Base-by-base conservation (phyloP, 2,888 invertebrate genomes). In the Quadroppia sp. region DNA sequence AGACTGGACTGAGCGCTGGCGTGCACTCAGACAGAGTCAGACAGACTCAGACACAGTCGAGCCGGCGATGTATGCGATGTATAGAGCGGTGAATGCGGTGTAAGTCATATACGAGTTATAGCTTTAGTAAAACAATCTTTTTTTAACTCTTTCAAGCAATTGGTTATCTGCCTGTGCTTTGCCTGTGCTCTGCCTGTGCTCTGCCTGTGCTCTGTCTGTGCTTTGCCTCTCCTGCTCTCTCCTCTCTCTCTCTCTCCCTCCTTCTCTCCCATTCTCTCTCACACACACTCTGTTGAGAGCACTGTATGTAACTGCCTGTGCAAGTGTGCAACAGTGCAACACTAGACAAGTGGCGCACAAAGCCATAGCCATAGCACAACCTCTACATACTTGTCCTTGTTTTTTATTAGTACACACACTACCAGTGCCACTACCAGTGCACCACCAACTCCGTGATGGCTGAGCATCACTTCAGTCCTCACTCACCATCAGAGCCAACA, bases 381-480 rank as follows among this genome's bases (percentile, higher is more conserved):
- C 40, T 67, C 67, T 67, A 67, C 67, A 67, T 67, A 36, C 42
- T 67, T 67, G 67, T 67, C 67, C 64, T 64, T 64, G 64, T 64
- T 36, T 64, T 32, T 64, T 32, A 36, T 64, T 64, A 36, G 64
- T 36, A 36, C 25, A 50, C n/a, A n/a, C n/a, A n/a, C 25, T 23
- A 53, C 53, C 48, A 53, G 53, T 53, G 53, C 53, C 53, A 36
- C 45, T 45, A 45, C 45, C 23, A 56, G 56, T 56, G 61, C n/a
- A n/a, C 61, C 61, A 40, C 64, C 64, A 64, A 64, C 64, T 20
- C 40, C 6, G 64, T 36, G 64, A 64, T 64, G 64, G 64, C 64
- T 36, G 36, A 64, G 64, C n/a, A n/a, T n/a, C n/a, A n/a, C n/a
- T n/a, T n/a, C n/a, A n/a, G n/a, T n/a, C n/a, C n/a, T n/a, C n/a